Evolutionary conservation across 2,113 vertebrate genomes (phyloP), one percentile per base, ranked within the genome.

Genomic region (Poecilia latipinna): DNA sequence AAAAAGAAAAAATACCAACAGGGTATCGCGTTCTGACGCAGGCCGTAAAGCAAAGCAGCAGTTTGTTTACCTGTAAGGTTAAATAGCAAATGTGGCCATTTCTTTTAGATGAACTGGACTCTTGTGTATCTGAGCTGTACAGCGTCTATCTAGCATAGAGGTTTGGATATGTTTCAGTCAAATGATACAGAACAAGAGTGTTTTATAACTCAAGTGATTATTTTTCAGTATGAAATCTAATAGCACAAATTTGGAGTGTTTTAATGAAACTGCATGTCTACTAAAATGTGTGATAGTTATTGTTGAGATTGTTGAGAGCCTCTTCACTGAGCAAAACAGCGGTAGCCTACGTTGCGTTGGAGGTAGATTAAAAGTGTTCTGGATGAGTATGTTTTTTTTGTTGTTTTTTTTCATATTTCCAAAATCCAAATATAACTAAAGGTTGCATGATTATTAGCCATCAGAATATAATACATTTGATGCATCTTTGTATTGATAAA

Each of bases 321-420:
- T 71, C 74, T 80, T 68, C 65, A 73, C 69, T 70, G 54, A 26
- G 65, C 42, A 31, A 31, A 74, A 67, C 37, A 66, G 33, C n/a
- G n/a, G 62, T 70, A 54, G 74, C 61, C 68, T 61, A 65, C 26
- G 7, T 77, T 64, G 61, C 32, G 51, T 54, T 72, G 68, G 29
- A 82, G 73, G 66, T 28, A 63, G 42, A 63, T 67, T 61, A 61
- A 68, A 75, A 68, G 70, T 78, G 69, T 64, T 42, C 13, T 71
- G 10, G 1, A 78, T 62, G 62, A 74, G 64, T 32, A 64, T 29
- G 32, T 51, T 71, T 72, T 63, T 62, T 62, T 62, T 26, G 26
- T 26, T 26, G 26, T 26, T 44, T 29, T 62, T 62, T 57, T 62
- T 31, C 32, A 70, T 44, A 65, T 70, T 13, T 73, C 33, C 19